Evolutionary conservation across 2,888 invertebrate species (phyloP).

Genomic region (Lasius fuliginosus): DNA sequence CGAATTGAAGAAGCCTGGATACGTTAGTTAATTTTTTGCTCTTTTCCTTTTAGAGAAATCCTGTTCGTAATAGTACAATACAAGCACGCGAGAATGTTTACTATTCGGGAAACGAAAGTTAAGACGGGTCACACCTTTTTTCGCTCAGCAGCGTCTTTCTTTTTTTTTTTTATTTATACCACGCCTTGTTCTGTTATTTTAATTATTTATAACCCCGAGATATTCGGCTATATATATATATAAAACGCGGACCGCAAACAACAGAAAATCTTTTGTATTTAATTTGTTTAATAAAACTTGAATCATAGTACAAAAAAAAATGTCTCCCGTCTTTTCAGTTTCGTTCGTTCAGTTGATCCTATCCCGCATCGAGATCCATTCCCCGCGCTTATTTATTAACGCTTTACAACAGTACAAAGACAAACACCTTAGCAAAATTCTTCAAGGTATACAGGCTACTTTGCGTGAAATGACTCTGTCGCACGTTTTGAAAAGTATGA

Average conservation of each 20-base stretch:
- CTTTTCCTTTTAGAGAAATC: conserved; percentile 42
- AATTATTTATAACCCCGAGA: conserved; percentile 82
- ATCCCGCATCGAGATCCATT: conserved; percentile 8
- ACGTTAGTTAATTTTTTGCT: background rate
- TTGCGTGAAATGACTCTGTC: conserved; percentile 27
- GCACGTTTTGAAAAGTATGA: background rate
- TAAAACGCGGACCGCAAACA: conserved; percentile 67
- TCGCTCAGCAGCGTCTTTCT: conserved; percentile 59
- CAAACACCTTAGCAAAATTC: conserved; percentile 26
- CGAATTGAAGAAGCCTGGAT: conserved; percentile 16
- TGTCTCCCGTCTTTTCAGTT: conserved; percentile 65
- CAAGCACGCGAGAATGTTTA: conserved; percentile 36
- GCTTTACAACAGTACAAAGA: conserved; percentile 28
- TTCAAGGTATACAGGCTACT: conserved; percentile 10
- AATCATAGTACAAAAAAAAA: conserved; percentile 82
- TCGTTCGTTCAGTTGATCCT: conserved; percentile 17
- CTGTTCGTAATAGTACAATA: conserved; percentile 3
- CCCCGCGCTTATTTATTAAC: conserved; percentile 21
- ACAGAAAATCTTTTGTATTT: conserved; percentile 83
- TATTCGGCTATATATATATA: conserved; percentile 66
- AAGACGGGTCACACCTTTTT: conserved; percentile 44
- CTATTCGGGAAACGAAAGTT: conserved; percentile 31
- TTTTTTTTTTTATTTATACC: conserved; percentile 68
- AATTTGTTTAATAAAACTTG: conserved; percentile 85
- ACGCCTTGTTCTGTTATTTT: conserved; percentile 76